phyloP scores from a whole-genome alignment of 1,140 invertebrate species.

The Acyrthosiphon pisum region DNA sequence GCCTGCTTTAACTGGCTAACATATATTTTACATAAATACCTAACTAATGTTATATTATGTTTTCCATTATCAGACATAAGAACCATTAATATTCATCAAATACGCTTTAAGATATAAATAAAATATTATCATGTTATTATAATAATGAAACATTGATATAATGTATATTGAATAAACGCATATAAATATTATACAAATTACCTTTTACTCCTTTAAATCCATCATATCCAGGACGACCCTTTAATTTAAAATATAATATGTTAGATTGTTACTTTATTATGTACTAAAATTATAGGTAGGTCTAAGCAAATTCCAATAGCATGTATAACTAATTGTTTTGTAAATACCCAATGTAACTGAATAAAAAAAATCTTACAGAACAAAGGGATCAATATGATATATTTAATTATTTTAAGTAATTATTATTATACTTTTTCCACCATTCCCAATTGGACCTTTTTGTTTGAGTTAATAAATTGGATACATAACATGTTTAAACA shows the following conservation, averaged over 20 bases:
- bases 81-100: background rate
- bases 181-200: constrained; percentile 62
- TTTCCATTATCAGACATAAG: background rate
- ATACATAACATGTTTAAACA: background rate
- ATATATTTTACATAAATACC: background rate
- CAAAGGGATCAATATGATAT: background rate
- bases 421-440: background rate
- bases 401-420: background rate
- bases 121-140: background rate
- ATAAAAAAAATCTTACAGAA: background rate
- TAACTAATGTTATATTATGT: background rate
- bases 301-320: background rate
- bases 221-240: constrained; percentile 66
- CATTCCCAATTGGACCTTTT: background rate
- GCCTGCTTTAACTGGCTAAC: background rate
- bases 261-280: background rate
- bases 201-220: constrained; percentile 69
- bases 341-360: background rate
- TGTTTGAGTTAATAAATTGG: background rate
- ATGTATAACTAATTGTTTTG: too few relatives aligned
- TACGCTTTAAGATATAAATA: background rate
- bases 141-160: background rate
- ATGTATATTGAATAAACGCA: too few relatives aligned
- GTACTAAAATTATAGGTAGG: too few relatives aligned
- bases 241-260: constrained; percentile 17